A percentile compares a stretch with the other conserved stretches of the same genome.
phyloP scores from a whole-genome alignment of 1,140 invertebrate species.

The Bombus superbus region DNA sequence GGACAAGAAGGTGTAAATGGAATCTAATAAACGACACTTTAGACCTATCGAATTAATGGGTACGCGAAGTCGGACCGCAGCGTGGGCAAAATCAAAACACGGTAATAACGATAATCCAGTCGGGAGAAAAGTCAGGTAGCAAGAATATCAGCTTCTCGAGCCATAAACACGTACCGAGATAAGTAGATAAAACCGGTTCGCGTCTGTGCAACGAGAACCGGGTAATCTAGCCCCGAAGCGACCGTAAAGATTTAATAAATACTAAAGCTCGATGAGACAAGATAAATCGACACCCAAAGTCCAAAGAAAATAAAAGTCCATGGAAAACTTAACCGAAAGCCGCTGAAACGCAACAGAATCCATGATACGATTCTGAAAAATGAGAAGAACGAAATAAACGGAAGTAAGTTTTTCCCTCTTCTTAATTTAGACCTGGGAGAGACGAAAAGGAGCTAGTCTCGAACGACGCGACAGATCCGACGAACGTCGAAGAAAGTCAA shows the following conservation, averaged over 20 bases:
- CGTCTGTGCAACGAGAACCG: background rate
- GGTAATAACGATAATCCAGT: background rate
- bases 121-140: background rate
- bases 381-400: background rate
- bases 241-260: background rate
- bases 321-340: background rate
- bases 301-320: background rate
- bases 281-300: background rate
- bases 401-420: background rate
- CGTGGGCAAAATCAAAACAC: background rate
- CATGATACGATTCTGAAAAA: background rate
- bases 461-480: background rate
- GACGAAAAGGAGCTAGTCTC: background rate
- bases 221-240: background rate
- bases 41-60: background rate
- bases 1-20: background rate
- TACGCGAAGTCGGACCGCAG: background rate
- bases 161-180: background rate
- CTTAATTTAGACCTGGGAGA: background rate
- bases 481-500: background rate
- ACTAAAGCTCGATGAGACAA: background rate
- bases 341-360: background rate
- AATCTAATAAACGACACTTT: background rate
- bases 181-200: constrained; percentile 1
- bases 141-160: background rate